Base-by-base conservation (phyloP, 2,113 vertebrate species). In the Epinephelus lanceolatus region DNA sequence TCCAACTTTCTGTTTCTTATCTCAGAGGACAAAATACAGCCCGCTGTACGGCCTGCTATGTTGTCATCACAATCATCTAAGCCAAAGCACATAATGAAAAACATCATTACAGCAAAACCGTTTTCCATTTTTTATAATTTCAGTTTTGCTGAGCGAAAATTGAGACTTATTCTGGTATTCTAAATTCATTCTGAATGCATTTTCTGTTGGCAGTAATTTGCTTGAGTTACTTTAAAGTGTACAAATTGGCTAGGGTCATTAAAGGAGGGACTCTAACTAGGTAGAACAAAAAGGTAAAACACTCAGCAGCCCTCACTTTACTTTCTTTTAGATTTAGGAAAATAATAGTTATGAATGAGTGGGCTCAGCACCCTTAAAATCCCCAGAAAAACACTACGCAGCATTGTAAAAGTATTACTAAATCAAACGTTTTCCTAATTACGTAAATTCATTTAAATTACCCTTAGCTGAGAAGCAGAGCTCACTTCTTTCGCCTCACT, bases 61-160 rank as follows among this genome's bases (percentile, higher is more conserved):
- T 70, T 55, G 62, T 85, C 69, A 67, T 25, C 23, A 33, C 15
- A 12, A 21, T 66, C 75, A 13, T 21, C 19, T 27, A 62, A 71
- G 18, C 30, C 33, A 53, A n/a, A 74, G 33, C 21, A 12, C 59
- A 62, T 65, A n/a, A 67, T 75, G 61, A n/a, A 80, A 76, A 89
- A 68, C 18, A 23, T 74, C 47, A 80, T 87, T 72, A 87, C 60
- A 45, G 30, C n/a, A 30, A 56, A 70, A 33, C 1, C 8, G 2
- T 3, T n/a, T 62, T 30, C 5, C 19, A 61, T 6, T 21, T 77
- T 67, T 49, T 2, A 37, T 56, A 6, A 72, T 59, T 82, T 45
- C 11, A 11, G 42, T 45, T 45, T 45, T 45, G 42, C 42, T 12
- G 33, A 17, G 6, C 33, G 23, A 23, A 70, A 76, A 82, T 80